Base-by-base conservation (phyloP, 2,797 vertebrate genomes). In the Hippoglossus hippoglossus region DNA sequence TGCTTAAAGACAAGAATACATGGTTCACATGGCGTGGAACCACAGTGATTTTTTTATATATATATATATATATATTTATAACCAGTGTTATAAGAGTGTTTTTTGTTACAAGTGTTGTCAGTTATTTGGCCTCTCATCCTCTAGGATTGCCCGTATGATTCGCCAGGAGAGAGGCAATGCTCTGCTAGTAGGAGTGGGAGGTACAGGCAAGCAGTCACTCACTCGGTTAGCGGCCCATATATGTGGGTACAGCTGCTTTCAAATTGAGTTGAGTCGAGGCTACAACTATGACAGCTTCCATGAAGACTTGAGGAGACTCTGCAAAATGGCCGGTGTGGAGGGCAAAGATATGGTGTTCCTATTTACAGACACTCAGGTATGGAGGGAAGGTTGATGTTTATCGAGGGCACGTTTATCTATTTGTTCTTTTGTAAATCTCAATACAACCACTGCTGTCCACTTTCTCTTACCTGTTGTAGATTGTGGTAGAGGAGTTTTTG, bases 151-250 rank as follows among this genome's bases (percentile, higher is more conserved):
- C 25, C 93, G 96, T 18, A 96, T 97, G 90, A 96, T 97, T 83
- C 96, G 96, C 7, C 96, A 97, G 82, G 96, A 97, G 86, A 93
- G 96, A 75, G 96, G 96, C 80, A 97, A 97, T 11, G 95, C 96
- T 62, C 88, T 97, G n/a, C 89, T 97, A 0, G 96, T 97, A 0
- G 96, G 96, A 4, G 96, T 97, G 26, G 96, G 96, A 21, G 96
- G 96, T 59, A 97, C 96, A 5, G 96, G 96, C 31, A 97, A 97
- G 67, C 96, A 97, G 84, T 96, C 95, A 3, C 94, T 97, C 4
- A 96, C 96, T 0, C 93, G 96, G 26, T 86, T 97, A 50, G 95
- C 94, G 2, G 82, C 96, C 63, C 96, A 97, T 67, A 97, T 97
- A 62, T 96, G 96, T 21, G 94, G 94, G 12, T 96, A 95, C 85